These are phyloP conservation scores for Falco punctatus DNA, from an alignment of 2,113 vertebrate species.

Conservation along the genomic window DNA sequence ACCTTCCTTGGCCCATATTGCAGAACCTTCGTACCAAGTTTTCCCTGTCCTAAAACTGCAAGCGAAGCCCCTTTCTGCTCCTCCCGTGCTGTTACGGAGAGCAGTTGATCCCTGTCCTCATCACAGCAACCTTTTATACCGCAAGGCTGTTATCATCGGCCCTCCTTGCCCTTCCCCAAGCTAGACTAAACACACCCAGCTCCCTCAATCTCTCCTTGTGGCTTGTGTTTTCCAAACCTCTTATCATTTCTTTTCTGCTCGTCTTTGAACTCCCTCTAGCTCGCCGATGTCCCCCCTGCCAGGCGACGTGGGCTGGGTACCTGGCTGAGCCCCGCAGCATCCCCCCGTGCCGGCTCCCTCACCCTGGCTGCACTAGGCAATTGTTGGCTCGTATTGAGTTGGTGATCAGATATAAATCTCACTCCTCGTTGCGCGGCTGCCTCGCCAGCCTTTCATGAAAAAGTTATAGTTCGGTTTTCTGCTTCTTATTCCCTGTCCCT, in stretches of 20 bases:
- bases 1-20: not conserved
- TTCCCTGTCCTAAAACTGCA: not conserved
- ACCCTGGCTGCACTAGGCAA: fast-evolving
- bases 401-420: fast-evolving
- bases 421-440: fast-evolving
- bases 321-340: not conserved
- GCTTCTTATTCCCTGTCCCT: fast-evolving
- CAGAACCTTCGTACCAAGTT: not conserved
- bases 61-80: not conserved
- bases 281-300: fast-evolving
- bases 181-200: not conserved
- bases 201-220: not conserved
- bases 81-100: not conserved
- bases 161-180: not conserved
- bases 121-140: not conserved
- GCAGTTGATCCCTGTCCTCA: not conserved
- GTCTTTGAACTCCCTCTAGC: not conserved
- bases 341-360: not conserved
- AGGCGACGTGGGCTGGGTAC: fast-evolving
- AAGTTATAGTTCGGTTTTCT: not conserved
- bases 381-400: not conserved
- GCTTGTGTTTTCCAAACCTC: not conserved
- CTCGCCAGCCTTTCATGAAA: fast-evolving
- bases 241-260: not conserved
- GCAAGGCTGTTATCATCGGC: not conserved